phyloP scores from a whole-genome alignment of 2,113 vertebrate species.

The Zosterops lateralis region DNA sequence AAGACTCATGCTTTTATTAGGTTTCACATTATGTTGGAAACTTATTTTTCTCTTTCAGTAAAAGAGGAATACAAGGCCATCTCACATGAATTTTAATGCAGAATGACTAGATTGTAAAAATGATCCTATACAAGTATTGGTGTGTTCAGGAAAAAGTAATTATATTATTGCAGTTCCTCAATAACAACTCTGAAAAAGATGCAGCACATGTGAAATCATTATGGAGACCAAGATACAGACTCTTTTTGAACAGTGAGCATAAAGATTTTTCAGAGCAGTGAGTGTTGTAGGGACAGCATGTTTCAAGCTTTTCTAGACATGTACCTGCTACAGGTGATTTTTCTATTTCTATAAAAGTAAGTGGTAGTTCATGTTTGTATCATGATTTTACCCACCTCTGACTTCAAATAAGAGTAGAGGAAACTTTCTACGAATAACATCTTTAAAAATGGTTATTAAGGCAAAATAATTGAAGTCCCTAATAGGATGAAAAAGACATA shows the following conservation, averaged over 20 bases:
- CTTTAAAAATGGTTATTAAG: background rate
- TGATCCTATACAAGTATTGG: background rate
- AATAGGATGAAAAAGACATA: background rate
- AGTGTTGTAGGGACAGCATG: background rate
- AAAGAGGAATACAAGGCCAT: background rate
- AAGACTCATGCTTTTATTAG: background rate
- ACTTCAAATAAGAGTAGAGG: background rate
- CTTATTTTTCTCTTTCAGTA: background rate
- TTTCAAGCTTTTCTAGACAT: background rate
- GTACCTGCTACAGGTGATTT: background rate
- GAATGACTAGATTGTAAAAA: background rate
- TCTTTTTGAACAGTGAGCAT: background rate
- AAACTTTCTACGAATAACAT: background rate
- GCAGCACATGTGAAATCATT: background rate
- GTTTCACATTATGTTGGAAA: background rate
- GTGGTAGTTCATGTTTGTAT: background rate
- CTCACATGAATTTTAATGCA: background rate
- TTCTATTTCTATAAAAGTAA: background rate
- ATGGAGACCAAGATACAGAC: background rate
- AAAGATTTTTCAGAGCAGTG: background rate
- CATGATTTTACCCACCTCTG: background rate
- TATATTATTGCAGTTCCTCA: background rate
- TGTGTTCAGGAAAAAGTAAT: background rate
- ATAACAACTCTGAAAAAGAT: background rate
- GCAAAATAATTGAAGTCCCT: background rate